Base-by-base conservation (phyloP, 2,113 vertebrate species). In the Baryphthengus martii region DNA sequence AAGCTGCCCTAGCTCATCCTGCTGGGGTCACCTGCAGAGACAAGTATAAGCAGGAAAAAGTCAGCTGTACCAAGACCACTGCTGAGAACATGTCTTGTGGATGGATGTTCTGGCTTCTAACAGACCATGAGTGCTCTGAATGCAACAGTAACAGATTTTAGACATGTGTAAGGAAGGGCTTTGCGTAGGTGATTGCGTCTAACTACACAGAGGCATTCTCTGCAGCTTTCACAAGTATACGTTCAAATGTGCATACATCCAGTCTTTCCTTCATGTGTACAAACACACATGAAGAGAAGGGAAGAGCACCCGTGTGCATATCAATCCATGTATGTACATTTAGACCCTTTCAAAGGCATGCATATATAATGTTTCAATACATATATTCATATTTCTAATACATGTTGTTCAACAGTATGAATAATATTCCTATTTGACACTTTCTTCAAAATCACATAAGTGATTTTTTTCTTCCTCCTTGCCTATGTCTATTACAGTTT, bases 1-100 rank as follows among this genome's bases (percentile, higher is more conserved):
- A 97, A 94, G 37, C 82, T 97, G 76, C 93, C 86, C 44, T 98
- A 98, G 61, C 78, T 91, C 37, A 61, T 56, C 19, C 82, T 80
- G 56, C 52, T 42, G 17, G 62, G 45, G 17, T 88, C 56, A 50
- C 80, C 92, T 90, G 85, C 65, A 76, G 63, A 37, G 44, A 81
- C 24, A 89, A 52, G 40, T 4, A 17, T 53, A 59, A 33, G 52
- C 18, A 61, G 47, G 47, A 62, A 78, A 24, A 59, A 21, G 35
- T 56, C 55, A 90, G 52, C 26, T 66, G 24, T n/a, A 40, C 23
- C 25, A 63, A 49, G 35, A 52, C 21, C 21, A 44, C 6, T 0
- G 35, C 13, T 81, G 47, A 49, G 70, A 55, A 26, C 7, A 4
- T 44, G 50, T 16, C 35, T 49, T 37, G 21, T 25, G 13, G 31